phyloP scores from a whole-genome alignment of 2,113 vertebrate genomes.

The Urocynchramus pylzowi region DNA sequence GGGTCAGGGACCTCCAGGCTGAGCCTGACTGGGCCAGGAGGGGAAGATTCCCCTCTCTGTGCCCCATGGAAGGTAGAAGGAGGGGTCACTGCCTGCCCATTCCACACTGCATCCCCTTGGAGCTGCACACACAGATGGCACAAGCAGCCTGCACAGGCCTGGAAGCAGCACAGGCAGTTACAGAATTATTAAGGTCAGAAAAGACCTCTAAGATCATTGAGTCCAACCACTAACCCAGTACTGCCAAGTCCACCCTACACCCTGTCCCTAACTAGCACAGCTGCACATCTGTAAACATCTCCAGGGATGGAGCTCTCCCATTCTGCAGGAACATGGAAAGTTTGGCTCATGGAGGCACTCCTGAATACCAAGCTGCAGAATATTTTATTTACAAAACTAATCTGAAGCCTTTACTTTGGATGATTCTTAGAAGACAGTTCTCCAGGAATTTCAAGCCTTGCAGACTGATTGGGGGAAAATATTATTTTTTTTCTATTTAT shows the following conservation, averaged over 20 bases:
- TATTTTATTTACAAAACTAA: not conserved
- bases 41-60: not conserved
- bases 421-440: not conserved
- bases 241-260: not conserved
- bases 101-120: not conserved
- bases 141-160: not conserved
- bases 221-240: not conserved
- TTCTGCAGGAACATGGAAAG: not conserved
- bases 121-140: not conserved
- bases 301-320: not conserved
- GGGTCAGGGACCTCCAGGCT: not conserved
- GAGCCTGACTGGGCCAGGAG: not conserved
- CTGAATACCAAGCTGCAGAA: not conserved
- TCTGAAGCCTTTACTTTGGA: not conserved
- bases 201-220: not conserved
- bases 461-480: not conserved
- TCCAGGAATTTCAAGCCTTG: not conserved
- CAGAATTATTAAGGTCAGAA: not conserved
- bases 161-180: not conserved
- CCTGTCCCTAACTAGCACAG: not conserved
- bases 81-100: not conserved
- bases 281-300: not conserved
- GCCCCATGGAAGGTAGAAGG: not conserved
- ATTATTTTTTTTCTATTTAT: not conserved
- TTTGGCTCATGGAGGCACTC: not conserved